Base-by-base conservation (phyloP, 2,888 invertebrate genomes). In the Himalopsyche anomala region DNA sequence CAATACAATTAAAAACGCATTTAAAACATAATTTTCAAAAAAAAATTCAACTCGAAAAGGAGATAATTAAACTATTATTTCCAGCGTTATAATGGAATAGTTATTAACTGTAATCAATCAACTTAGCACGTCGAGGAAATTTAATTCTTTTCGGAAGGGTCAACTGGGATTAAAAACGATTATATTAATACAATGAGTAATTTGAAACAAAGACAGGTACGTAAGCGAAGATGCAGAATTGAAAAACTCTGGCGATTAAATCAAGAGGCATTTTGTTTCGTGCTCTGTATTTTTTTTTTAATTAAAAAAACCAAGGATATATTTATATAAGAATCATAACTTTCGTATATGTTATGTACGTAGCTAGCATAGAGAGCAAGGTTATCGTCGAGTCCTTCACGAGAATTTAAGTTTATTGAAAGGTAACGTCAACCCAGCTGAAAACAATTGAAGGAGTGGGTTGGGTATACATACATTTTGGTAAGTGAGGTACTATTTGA, bases 31-130 rank as follows among this genome's bases (percentile, higher is more conserved):
- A 17, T 45, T 42, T 42, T 6, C 5, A 45, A 9, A 45, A 51
- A 51, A 51, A 51, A 51, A 51, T 15, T 15, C 12, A 15, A 51
- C 51, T 15, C 51, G 15, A 51, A 51, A 51, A 15, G 51, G 51
- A 51, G 51, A 51, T 51, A 51, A 51, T 51, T 6, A 15, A 51
- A 12, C 51, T 51, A 15, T 51, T 51, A 51, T 51, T 51, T 51
- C 51, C 51, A 51, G 4, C 51, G 51, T 51, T 15, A 15, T 51
- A 51, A 51, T 51, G 51, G 51, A 51, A 62, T 62, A 62, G 62
- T 62, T 62, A 62, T 62, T 62, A 62, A 19, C n/a, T 62, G 62
- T 62, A 62, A 62, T 62, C 62, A 62, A 62, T 62, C 62, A 62
- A 62, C 6, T 19, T n/a, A n/a, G 6, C 28, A 62, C 62, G n/a